Evolutionary conservation across 2,113 vertebrate species (phyloP), one percentile per base, ranked within the genome.

Genomic region (Neofelis nebulosa): DNA sequence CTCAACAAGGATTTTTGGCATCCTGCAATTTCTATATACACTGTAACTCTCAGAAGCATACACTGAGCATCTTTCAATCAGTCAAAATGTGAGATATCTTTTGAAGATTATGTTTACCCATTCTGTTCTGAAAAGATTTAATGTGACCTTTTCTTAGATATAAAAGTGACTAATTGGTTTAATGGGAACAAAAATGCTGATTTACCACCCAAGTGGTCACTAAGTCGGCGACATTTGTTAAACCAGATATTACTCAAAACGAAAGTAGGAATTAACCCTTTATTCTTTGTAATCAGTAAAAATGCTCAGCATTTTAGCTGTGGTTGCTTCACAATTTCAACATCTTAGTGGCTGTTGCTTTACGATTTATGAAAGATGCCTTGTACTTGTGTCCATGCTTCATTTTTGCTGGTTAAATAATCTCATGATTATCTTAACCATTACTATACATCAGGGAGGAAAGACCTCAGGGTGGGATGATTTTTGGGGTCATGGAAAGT

Each of bases 401-500:
- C 4, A 23, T 18, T 41, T 93, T 79, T 79, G 52, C 48, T 91
- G 12, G 16, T 55, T 87, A 92, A 95, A n/a, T 83, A 89, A 76
- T 15, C 2, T 2, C 52, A 69, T 11, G 29, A 57, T 81, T 38
- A 83, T 41, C 5, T 74, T 48, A 92, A 18, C 13, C 84, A 15
- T 92, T 94, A n/a, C 13, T 74, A 45, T 1, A 57, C 3, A 65
- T 27, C 41, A 38, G 0, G 63, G n/a, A 83, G 10, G 57, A 71
- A 97, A 95, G 12, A 31, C 2, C 4, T 29, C 13, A 90, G 4
- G 18, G 4, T 27, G 57, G 38, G 57, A 41, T 79, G 38, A 33
- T 94, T 71, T 93, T 6, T 4, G 27, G 95, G 88, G 55, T 55
- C 79, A 82, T 91, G 96, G 94, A 96, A 97, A 97, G 65, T 94